Evolutionary conservation across 2,888 invertebrate genomes (phyloP).

Genomic region (Molanna angustata): DNA sequence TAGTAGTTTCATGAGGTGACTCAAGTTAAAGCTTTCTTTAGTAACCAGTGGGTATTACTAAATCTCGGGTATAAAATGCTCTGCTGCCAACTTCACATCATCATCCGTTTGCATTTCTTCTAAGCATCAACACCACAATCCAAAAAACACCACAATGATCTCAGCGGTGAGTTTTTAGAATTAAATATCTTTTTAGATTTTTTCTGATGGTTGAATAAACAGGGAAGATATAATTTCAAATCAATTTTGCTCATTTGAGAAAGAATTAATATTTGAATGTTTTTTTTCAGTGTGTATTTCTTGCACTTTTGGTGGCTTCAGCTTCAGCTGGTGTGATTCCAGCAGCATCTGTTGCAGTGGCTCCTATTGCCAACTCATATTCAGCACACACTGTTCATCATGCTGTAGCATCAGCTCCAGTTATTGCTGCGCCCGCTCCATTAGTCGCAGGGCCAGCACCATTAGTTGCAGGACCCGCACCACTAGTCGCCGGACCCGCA

Average conservation of each 20-base stretch:
- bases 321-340: slow-evolving; percentile 15
- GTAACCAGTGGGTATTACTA: slow-evolving; percentile 15
- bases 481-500: slow-evolving; percentile 17
- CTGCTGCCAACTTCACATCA: slow-evolving; percentile 1
- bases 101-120: slow-evolving; percentile 17
- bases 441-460: slow-evolving; percentile 16
- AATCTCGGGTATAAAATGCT: slow-evolving; percentile 20
- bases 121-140: slow-evolving; percentile 11
- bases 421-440: slow-evolving; percentile 14
- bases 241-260: neutral
- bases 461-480: slow-evolving; percentile 15
- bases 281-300: slow-evolving; percentile 14
- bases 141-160: slow-evolving; percentile 1
- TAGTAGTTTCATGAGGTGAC: too few relatives aligned
- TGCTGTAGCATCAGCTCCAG: slow-evolving; percentile 64
- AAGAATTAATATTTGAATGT: neutral
- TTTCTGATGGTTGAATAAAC: neutral
- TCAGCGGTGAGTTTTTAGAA: slow-evolving; percentile 4
- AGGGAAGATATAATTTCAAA: neutral
- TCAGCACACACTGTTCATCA: slow-evolving; percentile 74
- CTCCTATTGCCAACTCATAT: slow-evolving; percentile 75
- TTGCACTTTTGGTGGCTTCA: slow-evolving; percentile 3
- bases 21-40: slow-evolving; percentile 21
- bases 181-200: neutral
- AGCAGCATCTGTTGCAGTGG: slow-evolving; percentile 36